phyloP scores from a whole-genome alignment of 2,888 invertebrate genomes.

The Balanococcus diminutus region DNA sequence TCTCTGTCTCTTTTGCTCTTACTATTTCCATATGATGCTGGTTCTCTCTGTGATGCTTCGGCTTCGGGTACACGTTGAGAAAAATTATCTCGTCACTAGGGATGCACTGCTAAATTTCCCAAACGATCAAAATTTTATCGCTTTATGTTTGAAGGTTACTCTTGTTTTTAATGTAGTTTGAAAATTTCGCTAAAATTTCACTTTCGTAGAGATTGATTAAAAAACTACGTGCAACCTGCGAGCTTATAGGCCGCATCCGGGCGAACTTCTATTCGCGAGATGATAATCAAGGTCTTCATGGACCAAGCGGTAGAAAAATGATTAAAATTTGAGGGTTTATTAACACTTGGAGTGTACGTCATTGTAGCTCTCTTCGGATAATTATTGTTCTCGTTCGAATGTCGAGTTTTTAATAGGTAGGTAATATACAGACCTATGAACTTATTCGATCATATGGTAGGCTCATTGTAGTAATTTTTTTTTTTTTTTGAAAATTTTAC shows the following conservation, averaged over 20 bases:
- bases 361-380: not conserved
- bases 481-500: too few species aligned
- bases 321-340: not conserved
- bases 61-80: not conserved
- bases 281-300: not conserved
- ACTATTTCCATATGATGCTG: not conserved
- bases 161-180: not conserved
- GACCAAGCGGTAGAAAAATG: not conserved
- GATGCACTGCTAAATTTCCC: slow-evolving; percentile 6
- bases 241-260: not conserved
- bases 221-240: not conserved
- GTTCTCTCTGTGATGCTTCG: not conserved
- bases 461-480: too few species aligned
- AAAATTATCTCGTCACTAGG: not conserved
- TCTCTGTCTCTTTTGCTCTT: not conserved
- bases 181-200: not conserved
- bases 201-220: not conserved
- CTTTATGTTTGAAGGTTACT: not conserved
- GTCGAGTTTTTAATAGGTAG: too few species aligned
- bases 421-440: too few species aligned
- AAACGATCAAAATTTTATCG: slow-evolving; percentile 20
- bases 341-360: not conserved
- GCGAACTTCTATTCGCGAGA: not conserved
- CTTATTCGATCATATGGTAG: not conserved
- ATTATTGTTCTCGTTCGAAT: not conserved